Percentiles rank a stretch among this genome's conserved stretches.
Conservation (phyloP, 2,797 vertebrate genomes). For the Astyanax mexicanus region DNA sequence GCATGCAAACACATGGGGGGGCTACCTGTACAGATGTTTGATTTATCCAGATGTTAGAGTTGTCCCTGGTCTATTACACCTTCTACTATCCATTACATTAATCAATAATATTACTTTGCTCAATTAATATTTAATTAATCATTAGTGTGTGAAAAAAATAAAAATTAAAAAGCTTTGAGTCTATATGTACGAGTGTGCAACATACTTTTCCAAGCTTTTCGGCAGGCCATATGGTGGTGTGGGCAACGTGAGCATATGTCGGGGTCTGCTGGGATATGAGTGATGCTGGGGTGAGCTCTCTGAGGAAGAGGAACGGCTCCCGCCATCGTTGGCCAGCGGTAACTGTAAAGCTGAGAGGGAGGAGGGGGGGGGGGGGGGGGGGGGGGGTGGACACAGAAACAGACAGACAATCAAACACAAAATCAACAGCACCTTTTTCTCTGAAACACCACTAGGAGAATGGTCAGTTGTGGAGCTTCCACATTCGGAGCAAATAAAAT, state of each 20-base stretch:
- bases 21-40: too few relatives aligned
- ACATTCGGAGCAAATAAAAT: neutral
- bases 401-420: conserved; percentile 9
- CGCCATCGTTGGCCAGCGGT: conserved; percentile 90
- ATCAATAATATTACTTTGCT: too few relatives aligned
- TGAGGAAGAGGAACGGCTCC: conserved; percentile 87
- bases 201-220: conserved; percentile 92
- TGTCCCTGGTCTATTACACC: too few relatives aligned
- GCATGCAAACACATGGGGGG: too few relatives aligned
- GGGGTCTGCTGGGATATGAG: conserved; percentile 81
- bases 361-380: conserved; percentile 11
- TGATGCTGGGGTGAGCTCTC: conserved; percentile 91
- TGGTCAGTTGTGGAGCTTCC: neutral
- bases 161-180: too few relatives aligned
- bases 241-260: conserved; percentile 88
- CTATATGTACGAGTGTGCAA: neutral
- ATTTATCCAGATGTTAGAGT: too few relatives aligned
- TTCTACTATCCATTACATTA: too few relatives aligned
- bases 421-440: neutral
- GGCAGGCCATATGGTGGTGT: conserved; percentile 83
- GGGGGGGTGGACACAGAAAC: neutral
- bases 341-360: conserved; percentile 86
- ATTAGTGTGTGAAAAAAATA: too few relatives aligned
- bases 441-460: neutral
- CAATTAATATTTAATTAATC: too few relatives aligned